Evolutionary conservation across 2,113 vertebrate species (phyloP), one percentile per base, ranked within the genome.

Genomic region (Ceyx margarethae): DNA sequence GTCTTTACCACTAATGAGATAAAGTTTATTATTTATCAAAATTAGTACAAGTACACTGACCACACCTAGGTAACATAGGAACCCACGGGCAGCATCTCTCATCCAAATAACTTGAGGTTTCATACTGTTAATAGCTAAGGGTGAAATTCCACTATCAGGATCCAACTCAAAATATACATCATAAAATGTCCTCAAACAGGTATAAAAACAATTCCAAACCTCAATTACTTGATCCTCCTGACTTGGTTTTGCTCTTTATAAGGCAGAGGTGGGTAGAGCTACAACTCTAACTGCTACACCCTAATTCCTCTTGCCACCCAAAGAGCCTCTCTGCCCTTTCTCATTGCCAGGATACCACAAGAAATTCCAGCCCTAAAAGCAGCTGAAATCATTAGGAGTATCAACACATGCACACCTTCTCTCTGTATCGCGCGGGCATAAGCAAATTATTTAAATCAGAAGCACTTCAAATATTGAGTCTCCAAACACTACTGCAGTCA

Each of bases 391-490:
- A 11, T 3, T 64, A 15, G 0, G 10, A 60, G 22, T 69, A 60
- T 7, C 37, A 50, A 26, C 25, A 31, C 16, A 12, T 1, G 5
- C 15, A 25, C n/a, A n/a, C n/a, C n/a, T n/a, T n/a, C n/a, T n/a
- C n/a, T n/a, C n/a, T n/a, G n/a, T n/a, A n/a, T n/a, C n/a, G n/a
- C n/a, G n/a, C n/a, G n/a, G n/a, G n/a, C 40, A n/a, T 3, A 37
- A 77, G 13, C 29, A 51, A 21, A 10, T 3, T 42, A 69, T 31
- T 61, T 29, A 26, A 46, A 65, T 23, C 64, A n/a, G 5, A 56
- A 16, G 20, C 26, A 35, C 43, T 35, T 35, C 48, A 26, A 71
- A 84, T 0, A 0, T 0, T 1, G 25, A 46, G 40, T 10, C 48
- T 29, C 53, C 51, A 25, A 84, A 40, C 61, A 14, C 14, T 13